Evolutionary conservation across 2,888 invertebrate species (phyloP).

Genomic region (Mesorhabditis spiculigera): DNA sequence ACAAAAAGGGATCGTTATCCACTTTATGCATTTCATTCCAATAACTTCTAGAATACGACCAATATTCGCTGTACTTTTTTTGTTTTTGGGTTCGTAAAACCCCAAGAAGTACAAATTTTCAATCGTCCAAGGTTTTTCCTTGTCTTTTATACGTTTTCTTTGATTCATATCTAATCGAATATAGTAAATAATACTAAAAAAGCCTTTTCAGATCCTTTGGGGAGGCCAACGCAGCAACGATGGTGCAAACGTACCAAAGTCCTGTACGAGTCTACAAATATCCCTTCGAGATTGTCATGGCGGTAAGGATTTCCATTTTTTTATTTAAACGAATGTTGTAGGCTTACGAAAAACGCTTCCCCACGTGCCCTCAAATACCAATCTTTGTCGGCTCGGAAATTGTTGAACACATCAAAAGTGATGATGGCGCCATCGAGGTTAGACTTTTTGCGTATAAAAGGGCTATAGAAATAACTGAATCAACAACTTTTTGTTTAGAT

Average conservation of each 20-base stretch:
- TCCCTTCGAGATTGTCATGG: conserved; percentile 92
- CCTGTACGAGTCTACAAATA: conserved; percentile 91
- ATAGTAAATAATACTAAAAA: no score
- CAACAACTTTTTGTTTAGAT: conserved; percentile 58
- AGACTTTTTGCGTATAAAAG: not conserved
- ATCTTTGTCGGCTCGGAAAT: conserved; percentile 81
- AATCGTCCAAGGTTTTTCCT: no score
- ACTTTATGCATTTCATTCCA: no score
- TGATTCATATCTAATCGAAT: no score
- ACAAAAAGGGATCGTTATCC: no score
- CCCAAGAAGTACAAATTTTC: no score
- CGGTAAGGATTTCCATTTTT: conserved; percentile 67
- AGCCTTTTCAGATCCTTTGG: no score
- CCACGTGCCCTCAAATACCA: conserved; percentile 87
- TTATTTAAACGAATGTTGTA: conserved; percentile 59
- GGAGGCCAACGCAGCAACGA: conserved; percentile 58
- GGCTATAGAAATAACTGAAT: not conserved
- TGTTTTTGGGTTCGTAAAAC: no score
- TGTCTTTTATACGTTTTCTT: no score
- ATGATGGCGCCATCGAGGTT: conserved; percentile 71
- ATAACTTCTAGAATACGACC: no score
- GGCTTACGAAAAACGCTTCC: conserved; percentile 91
- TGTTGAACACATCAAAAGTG: conserved; percentile 72
- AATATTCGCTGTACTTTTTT: no score
- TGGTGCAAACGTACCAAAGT: conserved; percentile 93